Percentiles rank a stretch among this genome's conserved stretches.
phyloP scores from a whole-genome alignment of 2,888 invertebrate species.

The Drosophila melanosoma region DNA sequence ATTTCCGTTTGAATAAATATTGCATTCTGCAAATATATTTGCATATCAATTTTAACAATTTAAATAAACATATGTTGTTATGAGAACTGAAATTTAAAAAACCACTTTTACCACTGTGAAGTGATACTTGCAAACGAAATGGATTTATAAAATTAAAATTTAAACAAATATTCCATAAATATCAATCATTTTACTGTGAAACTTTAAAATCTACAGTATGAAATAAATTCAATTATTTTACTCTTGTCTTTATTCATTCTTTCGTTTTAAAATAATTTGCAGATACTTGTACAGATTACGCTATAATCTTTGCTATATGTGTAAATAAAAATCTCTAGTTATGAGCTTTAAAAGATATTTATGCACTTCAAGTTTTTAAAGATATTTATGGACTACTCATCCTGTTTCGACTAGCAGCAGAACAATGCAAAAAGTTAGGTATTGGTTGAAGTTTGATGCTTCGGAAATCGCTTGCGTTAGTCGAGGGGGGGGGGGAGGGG shows the following conservation, averaged over 20 bases:
- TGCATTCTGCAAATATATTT: neutral
- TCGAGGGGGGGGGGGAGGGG: too few species aligned
- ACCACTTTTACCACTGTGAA: too few species aligned
- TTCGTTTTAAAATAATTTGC: neutral
- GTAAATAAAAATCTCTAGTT: neutral
- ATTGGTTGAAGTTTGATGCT: conserved; percentile 12
- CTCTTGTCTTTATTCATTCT: too few species aligned
- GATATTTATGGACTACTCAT: neutral
- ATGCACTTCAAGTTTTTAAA: neutral
- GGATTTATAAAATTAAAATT: neutral
- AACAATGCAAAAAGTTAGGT: neutral
- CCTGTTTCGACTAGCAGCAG: neutral
- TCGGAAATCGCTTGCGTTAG: conserved; percentile 7
- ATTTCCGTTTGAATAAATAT: neutral
- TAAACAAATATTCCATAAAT: neutral
- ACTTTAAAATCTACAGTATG: neutral
- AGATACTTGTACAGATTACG: neutral
- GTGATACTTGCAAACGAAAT: neutral
- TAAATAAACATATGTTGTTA: neutral
- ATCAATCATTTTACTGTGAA: neutral
- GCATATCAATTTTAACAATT: neutral
- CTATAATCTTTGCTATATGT: neutral
- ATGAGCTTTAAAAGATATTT: neutral
- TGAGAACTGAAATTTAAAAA: neutral
- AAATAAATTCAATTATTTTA: neutral